Evolutionary conservation across 2,113 vertebrate genomes (phyloP), one percentile per base, ranked within the genome.

Genomic region (Caloenas nicobarica): DNA sequence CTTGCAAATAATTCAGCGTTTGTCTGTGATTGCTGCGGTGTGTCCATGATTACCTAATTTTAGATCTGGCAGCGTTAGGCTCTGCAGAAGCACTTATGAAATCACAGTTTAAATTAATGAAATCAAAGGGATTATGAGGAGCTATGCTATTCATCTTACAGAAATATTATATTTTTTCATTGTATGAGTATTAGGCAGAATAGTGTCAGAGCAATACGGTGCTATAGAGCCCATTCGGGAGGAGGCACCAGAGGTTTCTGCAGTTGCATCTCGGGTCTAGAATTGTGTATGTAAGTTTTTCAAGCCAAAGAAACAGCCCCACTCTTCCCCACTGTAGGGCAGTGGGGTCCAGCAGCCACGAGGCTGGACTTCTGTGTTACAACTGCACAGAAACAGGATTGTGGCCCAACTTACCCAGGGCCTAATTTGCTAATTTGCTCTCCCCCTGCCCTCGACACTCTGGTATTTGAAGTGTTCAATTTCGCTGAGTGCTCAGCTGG

Each of bases 261-360:
- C 17, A 3, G 48, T 28, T 48, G 22, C 16, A 10, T 42, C 29
- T 33, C 12, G 36, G n/a, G 26, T 36, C 10, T 42, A 31, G 61
- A 54, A 9, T 8, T 53, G 16, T 21, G 11, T 46, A 19, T 23
- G 3, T 50, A 26, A 5, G 16, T 25, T 64, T 58, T 36, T 54
- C 13, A 21, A 54, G 36, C 22, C 11, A 8, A 36, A 69, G 26
- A 25, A 50, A 8, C 14, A 40, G 24, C 33, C 57, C 53, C 25
- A 25, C 12, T 58, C 16, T 71, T 53, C 24, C 33, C 13, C 13
- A 26, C 9, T 46, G 17, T 46, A 19, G 44, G 50, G 24, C 50
- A 51, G 44, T 19, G 44, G 44, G 64, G 26, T 21, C 40, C 5
- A 1, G 34, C 46, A 73, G 40, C 86, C 2, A 0, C 1, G 16